phyloP scores from a whole-genome alignment of 2,888 invertebrate species.

The Pimpla rufipes region DNA sequence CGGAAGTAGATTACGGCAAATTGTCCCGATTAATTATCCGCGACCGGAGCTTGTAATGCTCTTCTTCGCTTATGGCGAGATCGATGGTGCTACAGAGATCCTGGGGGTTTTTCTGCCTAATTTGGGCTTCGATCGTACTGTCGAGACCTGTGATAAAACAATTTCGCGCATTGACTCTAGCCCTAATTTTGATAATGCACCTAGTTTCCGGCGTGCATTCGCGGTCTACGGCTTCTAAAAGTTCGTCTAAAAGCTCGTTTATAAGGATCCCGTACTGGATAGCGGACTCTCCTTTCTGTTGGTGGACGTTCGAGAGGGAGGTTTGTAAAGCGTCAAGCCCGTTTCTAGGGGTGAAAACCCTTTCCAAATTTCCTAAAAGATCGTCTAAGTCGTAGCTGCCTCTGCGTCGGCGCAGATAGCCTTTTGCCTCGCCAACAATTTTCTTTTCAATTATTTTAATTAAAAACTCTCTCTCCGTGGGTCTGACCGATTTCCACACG shows the following conservation, averaged over 20 bases:
- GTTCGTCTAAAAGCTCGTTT: constrained; percentile 34
- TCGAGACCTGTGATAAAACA: constrained; percentile 21
- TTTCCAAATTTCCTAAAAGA: constrained; percentile 27
- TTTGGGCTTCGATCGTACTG: constrained; percentile 24
- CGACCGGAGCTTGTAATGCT: background rate
- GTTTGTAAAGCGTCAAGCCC: constrained; percentile 31
- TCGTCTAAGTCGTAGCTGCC: constrained; percentile 34
- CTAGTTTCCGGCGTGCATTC: constrained; percentile 13
- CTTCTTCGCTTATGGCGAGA: constrained; percentile 21
- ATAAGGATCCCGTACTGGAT: constrained; percentile 41
- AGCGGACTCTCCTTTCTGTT: constrained; percentile 33
- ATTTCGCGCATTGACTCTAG: constrained; percentile 20
- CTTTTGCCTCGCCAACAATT: constrained; percentile 34
- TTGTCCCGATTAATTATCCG: background rate
- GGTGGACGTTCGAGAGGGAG: constrained; percentile 13
- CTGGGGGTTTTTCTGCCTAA: constrained; percentile 30
- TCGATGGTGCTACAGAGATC: constrained; percentile 11
- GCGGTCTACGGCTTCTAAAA: constrained; percentile 36
- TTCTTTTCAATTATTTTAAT: constrained; percentile 36
- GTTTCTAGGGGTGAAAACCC: constrained; percentile 20
- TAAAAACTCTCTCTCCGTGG: constrained; percentile 21
- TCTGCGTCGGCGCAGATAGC: constrained; percentile 8
- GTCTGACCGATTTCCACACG: constrained; percentile 21
- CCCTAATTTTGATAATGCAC: constrained; percentile 14
- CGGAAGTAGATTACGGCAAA: constrained; percentile 44